Conservation (phyloP, 2,888 invertebrate genomes). For the Cylindroiulus punctatus region DNA sequence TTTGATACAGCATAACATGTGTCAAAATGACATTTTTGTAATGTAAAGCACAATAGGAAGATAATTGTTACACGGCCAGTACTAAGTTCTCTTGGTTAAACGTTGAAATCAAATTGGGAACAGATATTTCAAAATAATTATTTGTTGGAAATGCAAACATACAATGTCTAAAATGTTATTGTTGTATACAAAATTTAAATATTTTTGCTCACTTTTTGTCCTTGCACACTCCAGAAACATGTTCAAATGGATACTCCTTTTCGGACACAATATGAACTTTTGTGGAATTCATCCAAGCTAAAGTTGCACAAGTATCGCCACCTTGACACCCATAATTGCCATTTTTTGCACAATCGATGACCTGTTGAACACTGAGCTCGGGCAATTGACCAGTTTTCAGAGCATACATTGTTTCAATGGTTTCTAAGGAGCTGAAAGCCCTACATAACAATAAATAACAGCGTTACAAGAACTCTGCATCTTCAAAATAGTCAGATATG, state of each 20-base stretch:
- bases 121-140: too few relatives aligned
- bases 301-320: constrained; percentile 81
- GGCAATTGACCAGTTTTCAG: constrained; percentile 73
- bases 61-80: too few relatives aligned
- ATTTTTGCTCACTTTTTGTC: constrained; percentile 56
- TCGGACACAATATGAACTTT: constrained; percentile 72
- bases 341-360: constrained; percentile 81
- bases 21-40: too few relatives aligned
- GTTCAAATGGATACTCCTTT: constrained; percentile 72
- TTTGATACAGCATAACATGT: too few relatives aligned
- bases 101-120: too few relatives aligned
- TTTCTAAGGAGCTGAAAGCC: constrained; percentile 83
- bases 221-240: constrained; percentile 64
- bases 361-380: constrained; percentile 78
- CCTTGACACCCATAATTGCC: constrained; percentile 81
- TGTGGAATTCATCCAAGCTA: constrained; percentile 76
- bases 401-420: constrained; percentile 80
- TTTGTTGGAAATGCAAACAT: too few relatives aligned
- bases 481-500: too few relatives aligned
- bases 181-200: too few relatives aligned
- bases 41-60: too few relatives aligned
- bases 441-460: constrained; percentile 59
- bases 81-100: too few relatives aligned
- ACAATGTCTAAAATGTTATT: too few relatives aligned
- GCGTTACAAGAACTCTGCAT: neutral